phyloP scores from a whole-genome alignment of 2,113 vertebrate genomes.

The Brachypodius melanocephalos region DNA sequence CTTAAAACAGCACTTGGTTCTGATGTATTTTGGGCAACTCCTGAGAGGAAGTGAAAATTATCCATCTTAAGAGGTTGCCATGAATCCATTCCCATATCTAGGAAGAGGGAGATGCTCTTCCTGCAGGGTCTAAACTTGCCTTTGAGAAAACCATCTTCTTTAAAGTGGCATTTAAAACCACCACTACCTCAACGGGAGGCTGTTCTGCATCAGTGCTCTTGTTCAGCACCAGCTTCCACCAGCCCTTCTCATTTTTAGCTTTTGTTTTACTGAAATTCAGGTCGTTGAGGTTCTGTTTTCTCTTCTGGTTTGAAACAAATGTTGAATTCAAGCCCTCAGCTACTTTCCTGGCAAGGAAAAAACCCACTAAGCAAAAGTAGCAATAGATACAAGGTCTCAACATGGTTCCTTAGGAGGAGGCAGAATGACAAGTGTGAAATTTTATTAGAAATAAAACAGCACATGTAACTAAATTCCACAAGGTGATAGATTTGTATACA shows the following conservation, averaged over 20 bases:
- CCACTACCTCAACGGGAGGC: background rate
- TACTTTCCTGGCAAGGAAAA: background rate
- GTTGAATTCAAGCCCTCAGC: background rate
- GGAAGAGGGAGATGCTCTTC: background rate
- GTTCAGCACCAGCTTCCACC: background rate
- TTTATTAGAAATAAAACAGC: background rate
- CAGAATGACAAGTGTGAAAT: background rate
- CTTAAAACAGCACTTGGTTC: background rate
- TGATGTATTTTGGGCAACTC: background rate
- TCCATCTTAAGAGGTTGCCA: background rate
- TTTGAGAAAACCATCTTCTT: background rate
- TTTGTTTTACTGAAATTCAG: background rate
- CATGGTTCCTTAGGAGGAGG: background rate
- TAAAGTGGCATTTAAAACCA: background rate
- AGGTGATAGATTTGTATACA: background rate
- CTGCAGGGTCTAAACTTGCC: background rate
- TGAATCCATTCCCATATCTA: background rate
- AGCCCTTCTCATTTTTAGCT: background rate
- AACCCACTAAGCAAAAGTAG: background rate
- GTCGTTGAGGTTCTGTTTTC: background rate
- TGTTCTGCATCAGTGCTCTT: background rate
- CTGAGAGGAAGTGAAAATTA: background rate
- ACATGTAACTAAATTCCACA: background rate
- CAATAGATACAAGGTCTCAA: background rate
- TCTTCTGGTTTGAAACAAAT: background rate